These are phyloP conservation scores for Rhopalosiphum nymphaeae DNA, from an alignment of 2,888 invertebrate species.

Conservation along the genomic window DNA sequence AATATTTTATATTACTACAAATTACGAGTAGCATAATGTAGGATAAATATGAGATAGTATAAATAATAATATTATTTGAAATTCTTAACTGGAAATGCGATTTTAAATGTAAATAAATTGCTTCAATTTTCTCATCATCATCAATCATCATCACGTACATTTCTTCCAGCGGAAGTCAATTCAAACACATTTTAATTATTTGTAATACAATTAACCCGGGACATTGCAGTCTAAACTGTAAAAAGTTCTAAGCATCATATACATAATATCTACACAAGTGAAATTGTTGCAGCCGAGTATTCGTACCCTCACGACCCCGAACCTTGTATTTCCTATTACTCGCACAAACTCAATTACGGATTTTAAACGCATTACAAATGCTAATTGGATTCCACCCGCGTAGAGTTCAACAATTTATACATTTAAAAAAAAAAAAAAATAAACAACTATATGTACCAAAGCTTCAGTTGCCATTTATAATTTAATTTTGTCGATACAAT, in stretches of 20 bases:
- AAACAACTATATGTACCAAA: neutral
- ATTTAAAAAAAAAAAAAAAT: neutral
- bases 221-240: neutral
- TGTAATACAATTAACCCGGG: neutral
- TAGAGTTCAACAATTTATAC: neutral
- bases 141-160: neutral
- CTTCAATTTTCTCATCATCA: neutral
- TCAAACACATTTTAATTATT: neutral
- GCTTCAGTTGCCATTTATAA: neutral
- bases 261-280: neutral
- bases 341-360: neutral
- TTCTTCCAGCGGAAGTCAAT: neutral
- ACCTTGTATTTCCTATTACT: slow-evolving; percentile 13
- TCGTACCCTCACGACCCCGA: neutral
- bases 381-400: slow-evolving; percentile 13
- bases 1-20: neutral
- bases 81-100: neutral
- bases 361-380: slow-evolving; percentile 20
- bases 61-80: neutral
- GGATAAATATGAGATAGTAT: too few relatives aligned
- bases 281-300: neutral
- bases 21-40: neutral
- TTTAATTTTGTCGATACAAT: neutral
- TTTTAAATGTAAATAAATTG: neutral
- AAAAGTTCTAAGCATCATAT: neutral